A percentile compares a stretch with the other conserved stretches of the same genome.
phyloP scores from a whole-genome alignment of 2,113 vertebrate genomes.

The Melanerpes aurifrons region DNA sequence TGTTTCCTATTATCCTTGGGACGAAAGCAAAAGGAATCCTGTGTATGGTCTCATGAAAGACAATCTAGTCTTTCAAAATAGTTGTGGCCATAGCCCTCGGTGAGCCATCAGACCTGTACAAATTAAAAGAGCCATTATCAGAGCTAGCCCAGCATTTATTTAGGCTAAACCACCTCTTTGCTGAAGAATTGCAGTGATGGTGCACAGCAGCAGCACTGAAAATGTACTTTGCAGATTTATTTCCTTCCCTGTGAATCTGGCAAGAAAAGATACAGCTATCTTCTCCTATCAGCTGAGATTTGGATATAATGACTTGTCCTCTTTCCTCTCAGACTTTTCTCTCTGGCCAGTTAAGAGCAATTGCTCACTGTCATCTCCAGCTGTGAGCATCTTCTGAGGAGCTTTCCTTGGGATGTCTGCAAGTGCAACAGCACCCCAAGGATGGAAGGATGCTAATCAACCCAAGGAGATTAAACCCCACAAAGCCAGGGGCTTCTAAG shows the following conservation, averaged over 20 bases:
- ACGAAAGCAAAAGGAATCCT: constrained; percentile 48
- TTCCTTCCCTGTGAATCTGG: constrained; percentile 14
- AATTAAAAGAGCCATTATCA: constrained; percentile 46
- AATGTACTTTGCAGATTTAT: constrained; percentile 23
- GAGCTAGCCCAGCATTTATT: constrained; percentile 25
- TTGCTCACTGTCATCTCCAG: constrained; percentile 14
- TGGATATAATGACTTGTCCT: constrained; percentile 53
- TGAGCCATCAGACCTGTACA: rapidly evolving
- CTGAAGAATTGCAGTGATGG: constrained; percentile 21
- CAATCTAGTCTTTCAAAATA: constrained; percentile 6
- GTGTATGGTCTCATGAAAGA: background rate
- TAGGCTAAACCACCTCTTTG: background rate
- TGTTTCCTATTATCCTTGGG: constrained; percentile 59
- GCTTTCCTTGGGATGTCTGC: background rate
- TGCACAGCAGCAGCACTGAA: constrained; percentile 1
- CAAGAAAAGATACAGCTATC: constrained; percentile 20
- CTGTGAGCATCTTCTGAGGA: background rate
- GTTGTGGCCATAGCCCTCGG: background rate
- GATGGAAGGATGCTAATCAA: background rate
- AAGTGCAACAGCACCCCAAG: background rate
- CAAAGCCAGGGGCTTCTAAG: background rate
- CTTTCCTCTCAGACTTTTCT: constrained; percentile 10
- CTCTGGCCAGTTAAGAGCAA: constrained; percentile 15
- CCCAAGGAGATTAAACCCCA: background rate
- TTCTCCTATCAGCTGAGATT: constrained; percentile 33